phyloP scores from a whole-genome alignment of 92 coral and sea anemone genomes.

The Epizoanthus rinbou region DNA sequence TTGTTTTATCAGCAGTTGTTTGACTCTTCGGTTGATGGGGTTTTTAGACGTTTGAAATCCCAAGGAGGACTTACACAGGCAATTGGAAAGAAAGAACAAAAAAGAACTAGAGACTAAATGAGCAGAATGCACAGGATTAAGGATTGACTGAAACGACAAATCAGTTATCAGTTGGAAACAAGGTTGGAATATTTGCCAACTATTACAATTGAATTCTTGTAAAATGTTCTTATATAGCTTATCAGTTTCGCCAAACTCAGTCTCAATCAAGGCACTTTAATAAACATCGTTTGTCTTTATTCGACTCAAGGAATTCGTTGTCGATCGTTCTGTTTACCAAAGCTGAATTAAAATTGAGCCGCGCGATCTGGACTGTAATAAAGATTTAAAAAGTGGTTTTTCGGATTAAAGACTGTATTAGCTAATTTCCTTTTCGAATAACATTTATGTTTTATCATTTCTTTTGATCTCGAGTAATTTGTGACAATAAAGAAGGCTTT shows the following conservation, averaged over 20 bases:
- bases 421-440: neutral
- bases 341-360: neutral
- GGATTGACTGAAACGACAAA: no score
- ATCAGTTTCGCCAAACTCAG: slow-evolving; percentile 11
- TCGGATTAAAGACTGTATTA: neutral
- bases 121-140: no score
- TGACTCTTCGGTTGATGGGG: slow-evolving; percentile 12
- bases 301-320: neutral
- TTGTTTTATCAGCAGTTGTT: slow-evolving; percentile 13
- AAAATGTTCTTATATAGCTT: slow-evolving; percentile 12
- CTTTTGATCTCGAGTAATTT: no score
- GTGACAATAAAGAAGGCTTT: no score
- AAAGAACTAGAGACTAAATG: no score
- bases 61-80: no score
- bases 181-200: no score
- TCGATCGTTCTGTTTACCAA: neutral
- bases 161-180: no score
- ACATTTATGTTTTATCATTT: neutral
- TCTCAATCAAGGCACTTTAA: neutral
- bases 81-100: no score
- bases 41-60: neutral
- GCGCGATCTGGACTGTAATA: neutral
- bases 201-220: slow-evolving; percentile 3
- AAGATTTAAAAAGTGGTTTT: neutral
- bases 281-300: neutral